phyloP scores from a whole-genome alignment of 1,140 invertebrate species.

The Drosophila nigromelanica region DNA sequence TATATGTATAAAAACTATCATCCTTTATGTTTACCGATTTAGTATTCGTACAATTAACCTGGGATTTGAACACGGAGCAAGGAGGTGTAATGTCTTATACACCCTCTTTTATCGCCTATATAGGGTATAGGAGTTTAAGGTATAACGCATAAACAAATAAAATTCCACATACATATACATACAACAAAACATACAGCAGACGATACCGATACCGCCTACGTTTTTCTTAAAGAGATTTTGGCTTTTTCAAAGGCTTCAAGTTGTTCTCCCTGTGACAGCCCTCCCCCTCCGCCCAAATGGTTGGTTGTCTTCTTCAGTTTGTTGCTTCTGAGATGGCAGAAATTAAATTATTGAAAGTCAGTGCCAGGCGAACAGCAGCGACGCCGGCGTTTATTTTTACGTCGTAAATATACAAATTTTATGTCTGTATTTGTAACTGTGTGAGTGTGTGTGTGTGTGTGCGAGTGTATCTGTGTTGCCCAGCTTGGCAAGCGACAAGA shows the following conservation, averaged over 20 bases:
- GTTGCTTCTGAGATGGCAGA: constrained; percentile 61
- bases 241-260: constrained; percentile 20
- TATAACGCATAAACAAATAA: too few species aligned
- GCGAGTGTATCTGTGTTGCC: constrained; percentile 16
- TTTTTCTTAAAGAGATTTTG: too few species aligned
- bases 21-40: too few species aligned
- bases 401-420: constrained; percentile 81
- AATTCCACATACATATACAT: too few species aligned
- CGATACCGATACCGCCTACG: too few species aligned
- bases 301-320: constrained; percentile 10
- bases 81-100: too few species aligned
- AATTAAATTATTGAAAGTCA: constrained; percentile 81
- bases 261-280: constrained; percentile 18
- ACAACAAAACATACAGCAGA: too few species aligned
- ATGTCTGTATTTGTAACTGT: constrained; percentile 48
- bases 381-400: constrained; percentile 69
- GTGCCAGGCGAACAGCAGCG: constrained; percentile 47
- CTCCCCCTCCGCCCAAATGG: constrained; percentile 1
- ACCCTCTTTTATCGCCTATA: too few species aligned
- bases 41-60: too few species aligned
- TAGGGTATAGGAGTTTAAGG: too few species aligned
- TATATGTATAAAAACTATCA: too few species aligned
- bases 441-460: constrained; percentile 4
- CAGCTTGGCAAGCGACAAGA: constrained; percentile 49
- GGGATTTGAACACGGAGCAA: too few species aligned